Conservation (phyloP, 2,888 invertebrate species). For the Spicauda simplicius region DNA sequence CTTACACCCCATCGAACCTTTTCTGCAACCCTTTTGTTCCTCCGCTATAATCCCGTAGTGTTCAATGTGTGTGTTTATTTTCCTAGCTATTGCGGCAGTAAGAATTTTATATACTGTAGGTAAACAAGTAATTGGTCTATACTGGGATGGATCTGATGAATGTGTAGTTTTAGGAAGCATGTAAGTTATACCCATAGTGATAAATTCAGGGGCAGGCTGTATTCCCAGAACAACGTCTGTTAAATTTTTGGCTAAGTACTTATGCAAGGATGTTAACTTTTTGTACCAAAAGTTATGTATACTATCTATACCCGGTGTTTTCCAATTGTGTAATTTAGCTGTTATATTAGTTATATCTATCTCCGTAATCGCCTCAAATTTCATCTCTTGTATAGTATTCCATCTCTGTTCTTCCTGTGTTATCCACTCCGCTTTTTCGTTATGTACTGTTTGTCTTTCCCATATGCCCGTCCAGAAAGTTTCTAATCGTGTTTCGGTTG, state of each 20-base stretch:
- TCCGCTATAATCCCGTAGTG: no score
- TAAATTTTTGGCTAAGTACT: conserved; percentile 30
- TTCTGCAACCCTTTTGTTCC: no score
- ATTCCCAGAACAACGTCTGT: conserved; percentile 30
- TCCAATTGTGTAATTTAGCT: conserved; percentile 35
- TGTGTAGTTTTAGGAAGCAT: no score
- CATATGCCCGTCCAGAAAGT: conserved; percentile 22
- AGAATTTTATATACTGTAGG: no score
- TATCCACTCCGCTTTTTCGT: neutral
- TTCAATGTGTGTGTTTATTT: no score
- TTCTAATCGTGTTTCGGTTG: conserved; percentile 1
- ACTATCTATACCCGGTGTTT: conserved; percentile 35
- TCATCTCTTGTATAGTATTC: no score
- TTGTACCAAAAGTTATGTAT: conserved; percentile 12
- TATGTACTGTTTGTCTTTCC: neutral
- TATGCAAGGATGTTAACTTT: conserved; percentile 23
- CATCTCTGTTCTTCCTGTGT: neutral
- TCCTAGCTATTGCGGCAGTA: no score
- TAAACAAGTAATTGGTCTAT: no score
- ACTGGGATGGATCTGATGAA: no score
- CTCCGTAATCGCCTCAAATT: conserved; percentile 35
- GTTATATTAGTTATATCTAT: conserved; percentile 21
- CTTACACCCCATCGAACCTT: no score
- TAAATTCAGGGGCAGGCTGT: no score
- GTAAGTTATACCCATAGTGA: no score